Base-by-base conservation (phyloP, 1,140 invertebrate species). In the Saxidomus purpurata region DNA sequence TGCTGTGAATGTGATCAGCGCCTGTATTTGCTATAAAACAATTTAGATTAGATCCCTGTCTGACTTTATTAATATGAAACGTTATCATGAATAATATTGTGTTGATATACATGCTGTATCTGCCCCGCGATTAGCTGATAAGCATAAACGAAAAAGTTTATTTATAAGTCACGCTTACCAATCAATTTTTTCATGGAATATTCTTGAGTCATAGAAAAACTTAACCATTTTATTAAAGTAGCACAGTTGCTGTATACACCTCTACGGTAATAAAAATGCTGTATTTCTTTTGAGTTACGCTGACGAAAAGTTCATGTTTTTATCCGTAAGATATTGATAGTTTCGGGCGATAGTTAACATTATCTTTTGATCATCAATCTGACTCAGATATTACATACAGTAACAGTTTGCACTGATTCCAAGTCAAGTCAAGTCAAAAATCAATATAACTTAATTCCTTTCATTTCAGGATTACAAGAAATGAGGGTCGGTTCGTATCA, bases 51-150 rank as follows among this genome's bases (percentile, higher is more conserved):
- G 47, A 79, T 79, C 49, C 13, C 1, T 36, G 47, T 36, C 43
- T 79, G n/a, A 31, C 4, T 55, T 79, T 47, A 79, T 79, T 79
- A 79, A 28, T 52, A 79, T 22, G 76, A 52, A 79, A 59, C 76
- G 43, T 55, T 79, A 52, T 52, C 76, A 79, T 79, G 76, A 79
- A 79, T 79, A 79, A 79, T 79, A 55, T 79, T 52, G 76, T 79
- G 76, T 79, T 79, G 76, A 79, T 79, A 79, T 55, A 79, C 47
- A 52, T 79, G 43, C 76, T 3, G 47, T 79, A 79, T 79, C 47
- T 79, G 31, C 31, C 49, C 76, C n/a, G 47, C 31, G 43, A 52
- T 79, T 55, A 17, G 55, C 76, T 79, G 76, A 79, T 79, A 79
- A 79, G 76, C 76, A 13, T 34, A 49, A 36, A 52, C 17, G 47